Conservation (phyloP, 2,113 vertebrate genomes). For the Lophotis ruficrista region DNA sequence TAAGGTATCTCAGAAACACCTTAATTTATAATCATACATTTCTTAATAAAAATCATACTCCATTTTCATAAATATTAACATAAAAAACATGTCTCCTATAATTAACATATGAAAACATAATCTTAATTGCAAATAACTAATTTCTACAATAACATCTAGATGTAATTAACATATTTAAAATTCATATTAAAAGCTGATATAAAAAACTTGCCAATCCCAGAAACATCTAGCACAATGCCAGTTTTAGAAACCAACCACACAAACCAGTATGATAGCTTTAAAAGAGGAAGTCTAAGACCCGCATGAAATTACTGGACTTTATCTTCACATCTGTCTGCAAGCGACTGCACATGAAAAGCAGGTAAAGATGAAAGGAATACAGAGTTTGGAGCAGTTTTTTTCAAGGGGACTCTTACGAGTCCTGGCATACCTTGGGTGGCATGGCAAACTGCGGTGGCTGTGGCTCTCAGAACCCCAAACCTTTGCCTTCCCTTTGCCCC, state of each 20-base stretch:
- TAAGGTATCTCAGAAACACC: background rate
- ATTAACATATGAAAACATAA: background rate
- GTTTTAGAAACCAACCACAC: background rate
- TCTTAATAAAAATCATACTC: background rate
- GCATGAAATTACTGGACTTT: background rate
- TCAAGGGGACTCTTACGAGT: background rate
- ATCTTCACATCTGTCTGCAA: background rate
- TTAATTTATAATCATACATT: background rate
- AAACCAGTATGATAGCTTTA: background rate
- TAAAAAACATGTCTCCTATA: background rate
- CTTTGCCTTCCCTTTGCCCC: background rate
- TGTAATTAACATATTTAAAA: background rate
- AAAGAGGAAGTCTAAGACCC: background rate
- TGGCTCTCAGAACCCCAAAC: background rate
- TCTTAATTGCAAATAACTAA: background rate
- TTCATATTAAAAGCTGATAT: background rate
- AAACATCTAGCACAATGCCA: background rate
- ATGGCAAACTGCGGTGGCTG: background rate
- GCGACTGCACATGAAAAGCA: background rate
- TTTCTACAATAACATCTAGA: background rate
- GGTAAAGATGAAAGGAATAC: background rate
- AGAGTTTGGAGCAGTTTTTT: background rate
- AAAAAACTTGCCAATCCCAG: background rate
- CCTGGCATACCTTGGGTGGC: background rate
- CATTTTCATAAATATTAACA: background rate